Percentiles rank a stretch among this genome's conserved stretches.
These are phyloP conservation scores for Pyrrhura leucotis DNA, from an alignment of 2,797 vertebrate genomes.

Conservation along the genomic window DNA sequence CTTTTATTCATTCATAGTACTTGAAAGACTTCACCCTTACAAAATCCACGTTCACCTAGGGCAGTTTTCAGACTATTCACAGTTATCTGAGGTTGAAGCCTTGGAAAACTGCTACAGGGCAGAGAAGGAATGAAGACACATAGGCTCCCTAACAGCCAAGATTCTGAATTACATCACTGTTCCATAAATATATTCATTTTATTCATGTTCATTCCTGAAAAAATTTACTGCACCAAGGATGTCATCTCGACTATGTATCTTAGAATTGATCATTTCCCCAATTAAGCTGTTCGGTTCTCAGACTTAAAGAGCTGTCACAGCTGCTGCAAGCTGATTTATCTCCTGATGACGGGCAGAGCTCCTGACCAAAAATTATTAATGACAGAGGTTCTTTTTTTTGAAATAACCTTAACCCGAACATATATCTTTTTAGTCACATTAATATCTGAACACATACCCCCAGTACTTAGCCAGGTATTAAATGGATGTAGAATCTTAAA, in stretches of 20 bases:
- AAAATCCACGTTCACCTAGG: not conserved
- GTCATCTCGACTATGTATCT: slow-evolving; percentile 55
- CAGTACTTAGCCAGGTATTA: slow-evolving; percentile 44
- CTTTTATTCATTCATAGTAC: slow-evolving; percentile 7
- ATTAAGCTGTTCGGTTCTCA: slow-evolving; percentile 59
- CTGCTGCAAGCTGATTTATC: slow-evolving; percentile 71
- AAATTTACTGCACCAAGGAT: slow-evolving; percentile 45
- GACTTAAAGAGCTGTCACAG: slow-evolving; percentile 69
- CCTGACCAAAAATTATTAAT: slow-evolving; percentile 74
- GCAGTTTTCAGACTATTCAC: slow-evolving; percentile 30
- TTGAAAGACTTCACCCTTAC: slow-evolving; percentile 20
- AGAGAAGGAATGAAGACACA: slow-evolving; percentile 48
- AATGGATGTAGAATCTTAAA: slow-evolving; percentile 63
- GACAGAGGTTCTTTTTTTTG: slow-evolving; percentile 65
- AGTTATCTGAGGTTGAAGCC: slow-evolving; percentile 7
- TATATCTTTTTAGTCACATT: slow-evolving; percentile 67
- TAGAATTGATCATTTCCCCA: slow-evolving; percentile 69
- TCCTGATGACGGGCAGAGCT: slow-evolving; percentile 69
- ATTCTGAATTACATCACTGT: slow-evolving; percentile 72
- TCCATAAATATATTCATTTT: slow-evolving; percentile 75
- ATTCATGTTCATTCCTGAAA: slow-evolving; percentile 72
- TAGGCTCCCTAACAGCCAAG: slow-evolving; percentile 40
- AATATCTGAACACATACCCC: slow-evolving; percentile 54
- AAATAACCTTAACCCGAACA: slow-evolving; percentile 68
- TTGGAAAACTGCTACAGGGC: slow-evolving; percentile 29